phyloP scores from a whole-genome alignment of 2,113 vertebrate species.

The Clarias batrachus region DNA sequence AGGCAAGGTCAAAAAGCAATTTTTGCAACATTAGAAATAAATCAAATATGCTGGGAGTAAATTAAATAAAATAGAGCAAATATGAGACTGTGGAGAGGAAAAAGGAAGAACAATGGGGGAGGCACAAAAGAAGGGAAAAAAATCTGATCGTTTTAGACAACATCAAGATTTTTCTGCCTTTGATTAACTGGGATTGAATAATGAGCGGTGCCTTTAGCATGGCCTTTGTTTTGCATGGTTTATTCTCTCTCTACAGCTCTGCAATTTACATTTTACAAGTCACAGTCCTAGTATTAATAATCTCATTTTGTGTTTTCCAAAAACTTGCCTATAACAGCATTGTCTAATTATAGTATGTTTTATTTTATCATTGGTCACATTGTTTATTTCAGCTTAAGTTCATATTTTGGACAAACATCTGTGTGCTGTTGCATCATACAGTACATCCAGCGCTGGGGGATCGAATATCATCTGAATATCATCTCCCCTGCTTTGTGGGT shows the following conservation, averaged over 20 bases:
- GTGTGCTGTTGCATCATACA: no score
- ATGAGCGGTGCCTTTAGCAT: conserved; percentile 63
- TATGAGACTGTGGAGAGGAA: conserved; percentile 64
- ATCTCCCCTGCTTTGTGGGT: no score
- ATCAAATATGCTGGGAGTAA: conserved; percentile 72
- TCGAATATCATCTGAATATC: no score
- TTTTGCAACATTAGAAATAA: conserved; percentile 70
- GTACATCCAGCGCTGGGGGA: no score
- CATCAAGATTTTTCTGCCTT: conserved; percentile 64
- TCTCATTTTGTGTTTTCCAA: conserved; percentile 23
- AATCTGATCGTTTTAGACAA: conserved; percentile 73
- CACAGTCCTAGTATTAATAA: conserved; percentile 55
- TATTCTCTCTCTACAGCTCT: background rate
- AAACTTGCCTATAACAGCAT: conserved; percentile 2
- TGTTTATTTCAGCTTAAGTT: background rate
- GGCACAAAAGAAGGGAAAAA: conserved; percentile 60
- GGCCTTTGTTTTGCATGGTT: conserved; percentile 57
- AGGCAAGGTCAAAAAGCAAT: conserved; percentile 75
- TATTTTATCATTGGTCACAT: background rate
- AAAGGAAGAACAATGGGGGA: conserved; percentile 49
- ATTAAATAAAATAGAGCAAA: conserved; percentile 73
- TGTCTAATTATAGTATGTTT: conserved; percentile 54
- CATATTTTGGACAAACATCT: background rate
- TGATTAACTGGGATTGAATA: conserved; percentile 72
- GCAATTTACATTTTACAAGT: background rate